phyloP scores from a whole-genome alignment of 2,888 invertebrate species.

The Acholoe squamosa region DNA sequence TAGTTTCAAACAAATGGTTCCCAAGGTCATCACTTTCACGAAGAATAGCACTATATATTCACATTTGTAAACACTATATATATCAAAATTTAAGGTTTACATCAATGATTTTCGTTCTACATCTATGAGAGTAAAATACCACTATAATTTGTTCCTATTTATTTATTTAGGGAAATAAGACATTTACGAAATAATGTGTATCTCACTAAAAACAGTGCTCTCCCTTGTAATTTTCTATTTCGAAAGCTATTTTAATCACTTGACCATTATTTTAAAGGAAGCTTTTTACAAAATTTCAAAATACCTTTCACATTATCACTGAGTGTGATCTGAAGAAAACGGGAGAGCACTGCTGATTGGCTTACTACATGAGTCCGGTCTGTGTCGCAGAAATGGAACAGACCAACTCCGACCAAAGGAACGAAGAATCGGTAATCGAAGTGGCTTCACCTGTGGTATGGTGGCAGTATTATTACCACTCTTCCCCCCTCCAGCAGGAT shows the following conservation, averaged over 20 bases:
- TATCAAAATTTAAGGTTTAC: background rate
- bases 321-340: background rate
- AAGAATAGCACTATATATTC: background rate
- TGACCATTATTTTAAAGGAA: background rate
- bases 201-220: conserved; percentile 35
- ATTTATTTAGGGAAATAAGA: background rate
- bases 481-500: background rate
- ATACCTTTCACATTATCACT: background rate
- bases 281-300: background rate
- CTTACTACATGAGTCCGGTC: conserved; percentile 21
- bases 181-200: no score
- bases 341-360: conserved; percentile 54
- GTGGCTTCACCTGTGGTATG: background rate
- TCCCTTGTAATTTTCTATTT: conserved; percentile 32
- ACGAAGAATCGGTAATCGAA: background rate
- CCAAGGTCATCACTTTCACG: no score
- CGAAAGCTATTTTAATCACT: background rate
- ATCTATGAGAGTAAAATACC: background rate
- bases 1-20: no score
- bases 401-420: background rate
- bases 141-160: background rate
- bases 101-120: background rate
- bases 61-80: background rate
- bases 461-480: conserved; percentile 23
- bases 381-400: conserved; percentile 31